phyloP scores from a whole-genome alignment of 2,797 vertebrate species.

The Halcyon chelicuti region DNA sequence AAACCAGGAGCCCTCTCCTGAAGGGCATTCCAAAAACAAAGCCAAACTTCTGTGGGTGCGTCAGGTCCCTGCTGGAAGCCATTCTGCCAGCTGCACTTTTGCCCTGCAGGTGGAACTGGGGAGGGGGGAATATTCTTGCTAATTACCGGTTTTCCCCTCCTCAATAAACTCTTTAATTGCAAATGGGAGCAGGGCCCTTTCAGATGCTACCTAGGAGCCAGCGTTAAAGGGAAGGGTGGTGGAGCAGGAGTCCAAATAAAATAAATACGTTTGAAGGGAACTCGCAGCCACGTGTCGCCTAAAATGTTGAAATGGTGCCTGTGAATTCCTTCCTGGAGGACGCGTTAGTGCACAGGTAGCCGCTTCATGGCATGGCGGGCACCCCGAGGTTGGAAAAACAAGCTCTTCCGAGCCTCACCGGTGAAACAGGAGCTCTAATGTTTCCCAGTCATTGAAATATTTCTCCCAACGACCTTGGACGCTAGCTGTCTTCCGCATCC shows the following conservation, averaged over 20 bases:
- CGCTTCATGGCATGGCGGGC: neutral
- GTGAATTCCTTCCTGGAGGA: constrained; percentile 35
- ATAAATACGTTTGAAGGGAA: constrained; percentile 24
- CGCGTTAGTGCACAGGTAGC: neutral
- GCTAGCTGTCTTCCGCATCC: neutral
- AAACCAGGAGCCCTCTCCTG: neutral
- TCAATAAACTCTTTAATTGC: constrained; percentile 59
- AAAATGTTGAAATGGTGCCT: constrained; percentile 8
- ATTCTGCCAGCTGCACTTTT: constrained; percentile 51
- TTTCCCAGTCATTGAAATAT: neutral
- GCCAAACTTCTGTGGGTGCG: constrained; percentile 10
- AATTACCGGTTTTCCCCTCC: constrained; percentile 63
- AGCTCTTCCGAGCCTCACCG: neutral
- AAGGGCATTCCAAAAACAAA: neutral
- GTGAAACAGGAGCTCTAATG: neutral
- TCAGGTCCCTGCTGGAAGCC: constrained; percentile 41
- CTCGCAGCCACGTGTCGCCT: constrained; percentile 48
- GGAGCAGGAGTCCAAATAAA: constrained; percentile 25
- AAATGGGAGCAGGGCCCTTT: constrained; percentile 43
- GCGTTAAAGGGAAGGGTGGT: neutral
- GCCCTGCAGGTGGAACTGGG: constrained; percentile 55
- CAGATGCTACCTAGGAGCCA: constrained; percentile 19
- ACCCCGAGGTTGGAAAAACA: constrained; percentile 11
- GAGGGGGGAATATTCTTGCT: constrained; percentile 24
- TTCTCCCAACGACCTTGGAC: neutral